phyloP scores from a whole-genome alignment of 1,140 invertebrate species.

The Calliopsis andreniformis region DNA sequence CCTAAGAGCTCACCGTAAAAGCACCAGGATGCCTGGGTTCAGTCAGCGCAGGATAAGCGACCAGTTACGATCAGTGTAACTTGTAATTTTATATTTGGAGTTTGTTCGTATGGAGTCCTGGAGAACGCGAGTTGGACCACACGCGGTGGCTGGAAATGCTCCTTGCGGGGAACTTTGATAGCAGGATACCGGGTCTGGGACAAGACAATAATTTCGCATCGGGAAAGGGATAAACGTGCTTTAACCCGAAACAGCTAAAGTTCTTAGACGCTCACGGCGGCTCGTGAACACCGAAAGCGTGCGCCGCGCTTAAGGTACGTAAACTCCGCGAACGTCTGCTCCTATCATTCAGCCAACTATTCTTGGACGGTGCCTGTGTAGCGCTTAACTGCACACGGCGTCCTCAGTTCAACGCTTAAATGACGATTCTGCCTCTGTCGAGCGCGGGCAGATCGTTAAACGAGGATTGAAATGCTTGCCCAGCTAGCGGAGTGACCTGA shows the following conservation, averaged over 20 bases:
- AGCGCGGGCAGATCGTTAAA: conserved; percentile 21
- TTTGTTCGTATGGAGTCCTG: too few relatives aligned
- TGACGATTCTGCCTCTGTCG: background rate
- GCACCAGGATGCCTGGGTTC: too few relatives aligned
- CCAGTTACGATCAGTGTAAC: too few relatives aligned
- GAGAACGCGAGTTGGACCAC: too few relatives aligned
- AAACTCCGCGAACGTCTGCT: conserved; percentile 26
- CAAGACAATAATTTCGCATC: conserved; percentile 31
- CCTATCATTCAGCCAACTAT: conserved; percentile 49
- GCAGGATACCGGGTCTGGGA: background rate
- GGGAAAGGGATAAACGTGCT: conserved; percentile 23
- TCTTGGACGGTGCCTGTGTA: conserved; percentile 22
- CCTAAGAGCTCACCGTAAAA: too few relatives aligned
- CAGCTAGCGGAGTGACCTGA: too few relatives aligned
- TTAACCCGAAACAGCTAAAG: conserved; percentile 37
- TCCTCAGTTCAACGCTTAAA: conserved; percentile 28
- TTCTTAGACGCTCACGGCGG: conserved; percentile 41
- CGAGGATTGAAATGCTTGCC: conserved; percentile 13
- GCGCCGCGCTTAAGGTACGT: conserved; percentile 27
- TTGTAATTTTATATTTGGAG: too few relatives aligned
- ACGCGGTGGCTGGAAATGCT: background rate
- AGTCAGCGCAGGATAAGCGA: too few relatives aligned
- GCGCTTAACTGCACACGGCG: conserved; percentile 42
- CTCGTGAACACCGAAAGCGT: conserved; percentile 39
- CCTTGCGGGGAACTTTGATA: background rate